These are phyloP conservation scores for Cerceris rybyensis DNA, from an alignment of 2,888 invertebrate genomes.

Conservation along the genomic window DNA sequence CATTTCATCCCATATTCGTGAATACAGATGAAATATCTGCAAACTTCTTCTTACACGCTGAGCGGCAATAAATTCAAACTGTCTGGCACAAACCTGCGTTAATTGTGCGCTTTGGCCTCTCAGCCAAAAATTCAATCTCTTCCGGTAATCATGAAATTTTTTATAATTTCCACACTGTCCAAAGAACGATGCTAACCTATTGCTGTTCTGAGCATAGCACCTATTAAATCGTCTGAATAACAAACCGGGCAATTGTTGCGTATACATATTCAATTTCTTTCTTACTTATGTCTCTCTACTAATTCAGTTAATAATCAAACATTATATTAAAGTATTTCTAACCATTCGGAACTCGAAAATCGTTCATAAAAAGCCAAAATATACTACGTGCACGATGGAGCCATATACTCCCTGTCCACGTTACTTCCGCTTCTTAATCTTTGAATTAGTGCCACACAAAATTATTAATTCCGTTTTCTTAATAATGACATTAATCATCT, in stretches of 20 bases:
- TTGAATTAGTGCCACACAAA: not conserved
- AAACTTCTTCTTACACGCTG: slow-evolving; percentile 86
- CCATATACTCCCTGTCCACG: not conserved
- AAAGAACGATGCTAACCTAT: slow-evolving; percentile 49
- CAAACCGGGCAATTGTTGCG: slow-evolving; percentile 47
- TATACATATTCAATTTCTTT: slow-evolving; percentile 43
- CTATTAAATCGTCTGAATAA: slow-evolving; percentile 40
- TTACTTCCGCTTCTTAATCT: not conserved
- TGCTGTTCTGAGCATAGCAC: slow-evolving; percentile 23
- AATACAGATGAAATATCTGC: slow-evolving; percentile 86
- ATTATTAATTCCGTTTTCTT: not conserved
- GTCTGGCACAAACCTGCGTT: slow-evolving; percentile 69
- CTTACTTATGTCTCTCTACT: not conserved
- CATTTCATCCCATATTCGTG: slow-evolving; percentile 85
- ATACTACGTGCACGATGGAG: not conserved
- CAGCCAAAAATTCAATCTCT: slow-evolving; percentile 70
- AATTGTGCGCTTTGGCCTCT: slow-evolving; percentile 72
- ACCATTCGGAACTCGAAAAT: not conserved
- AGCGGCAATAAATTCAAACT: slow-evolving; percentile 81
- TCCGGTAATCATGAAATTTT: slow-evolving; percentile 67
- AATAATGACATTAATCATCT: too few relatives aligned
- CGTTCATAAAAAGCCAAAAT: not conserved
- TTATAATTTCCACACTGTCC: slow-evolving; percentile 50
- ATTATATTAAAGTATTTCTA: not conserved
- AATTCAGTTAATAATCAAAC: not conserved